Evolutionary conservation across 2,113 vertebrate genomes (phyloP).

Genomic region (Gopherus evgoodei): DNA sequence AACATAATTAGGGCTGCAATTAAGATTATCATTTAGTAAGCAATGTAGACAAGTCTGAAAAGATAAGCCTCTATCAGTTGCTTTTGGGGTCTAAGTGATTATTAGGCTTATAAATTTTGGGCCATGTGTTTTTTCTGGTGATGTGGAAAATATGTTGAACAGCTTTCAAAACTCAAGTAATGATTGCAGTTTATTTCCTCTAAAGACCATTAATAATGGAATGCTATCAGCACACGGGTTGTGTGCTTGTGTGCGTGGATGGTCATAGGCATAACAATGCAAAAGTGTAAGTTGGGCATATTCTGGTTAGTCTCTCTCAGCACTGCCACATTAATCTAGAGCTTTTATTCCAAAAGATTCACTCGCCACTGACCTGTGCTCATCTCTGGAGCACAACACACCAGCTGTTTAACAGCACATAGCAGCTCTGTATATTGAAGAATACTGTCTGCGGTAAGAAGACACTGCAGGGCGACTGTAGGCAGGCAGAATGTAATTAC

Average conservation of each 20-base stretch:
- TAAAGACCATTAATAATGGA: conserved; percentile 1
- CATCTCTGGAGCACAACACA: neutral
- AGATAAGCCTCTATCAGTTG: conserved; percentile 72
- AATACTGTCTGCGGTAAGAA: neutral
- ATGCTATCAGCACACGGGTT: conserved; percentile 22
- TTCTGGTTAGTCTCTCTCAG: neutral
- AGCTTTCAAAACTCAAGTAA: conserved; percentile 52
- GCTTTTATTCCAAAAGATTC: neutral
- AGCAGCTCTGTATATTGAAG: neutral
- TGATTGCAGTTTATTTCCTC: conserved; percentile 45
- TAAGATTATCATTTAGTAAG: conserved; percentile 71
- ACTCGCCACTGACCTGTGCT: neutral
- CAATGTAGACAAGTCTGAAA: conserved; percentile 48
- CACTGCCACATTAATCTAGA: accelerated
- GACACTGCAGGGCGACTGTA: neutral
- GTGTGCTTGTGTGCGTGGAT: neutral
- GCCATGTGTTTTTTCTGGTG: conserved; percentile 59
- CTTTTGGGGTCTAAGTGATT: conserved; percentile 69
- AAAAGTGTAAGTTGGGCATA: neutral
- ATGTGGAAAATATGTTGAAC: conserved; percentile 38
- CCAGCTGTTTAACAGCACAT: neutral
- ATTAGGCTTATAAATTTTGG: conserved; percentile 46
- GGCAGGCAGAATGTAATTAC: neutral
- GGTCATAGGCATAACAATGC: neutral
- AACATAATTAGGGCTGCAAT: conserved; percentile 77